Base-by-base conservation (phyloP, 2,888 invertebrate genomes). In the Sylvicola cinctus region DNA sequence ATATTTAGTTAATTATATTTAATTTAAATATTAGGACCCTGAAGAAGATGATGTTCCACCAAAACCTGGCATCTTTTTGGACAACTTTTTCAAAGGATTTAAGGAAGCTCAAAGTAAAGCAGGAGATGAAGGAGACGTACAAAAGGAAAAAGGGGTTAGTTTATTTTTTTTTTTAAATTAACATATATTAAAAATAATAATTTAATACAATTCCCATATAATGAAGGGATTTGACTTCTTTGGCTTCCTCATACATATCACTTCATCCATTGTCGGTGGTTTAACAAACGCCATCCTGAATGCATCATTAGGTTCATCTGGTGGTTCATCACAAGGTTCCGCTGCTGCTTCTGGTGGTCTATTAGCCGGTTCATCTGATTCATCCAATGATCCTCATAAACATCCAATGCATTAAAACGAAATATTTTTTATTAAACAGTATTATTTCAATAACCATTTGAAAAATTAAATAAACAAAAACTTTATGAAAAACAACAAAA, bases 21-120 rank as follows among this genome's bases (percentile, higher is more conserved):
- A n/a, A n/a, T n/a, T n/a, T n/a, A n/a, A n/a, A n/a, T n/a, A 10
- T 25, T 23, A 58, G 58, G 52, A 58, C 39, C 58, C 58, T 10
- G 56, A 58, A 30, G 56, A 57, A 13, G 56, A 55, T 16, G 54
- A 53, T 12, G 38, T 32, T 8, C 52, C 52, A 1, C 51, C 54
- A 0, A 49, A 51, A 33, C 58, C 58, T 1, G 32, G 49, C 2
- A 38, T 50, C 3, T 58, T 58, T 17, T 36, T 52, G 7, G 46
- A 50, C 37, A 55, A 45, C 38, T 43, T 58, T 3, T 25, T 54
- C 2, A 43, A 40, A 33, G 50, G 50, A 29, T 55, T 56, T 29
- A 16, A 47, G 4, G 47, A 49, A 31, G 49, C 56, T 0, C 55
- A 54, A 36, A 47, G 49, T 27, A 49, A 54, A 1, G 47, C 45